Evolutionary conservation across 2,113 vertebrate species (phyloP).

Genomic region (Naja naja): DNA sequence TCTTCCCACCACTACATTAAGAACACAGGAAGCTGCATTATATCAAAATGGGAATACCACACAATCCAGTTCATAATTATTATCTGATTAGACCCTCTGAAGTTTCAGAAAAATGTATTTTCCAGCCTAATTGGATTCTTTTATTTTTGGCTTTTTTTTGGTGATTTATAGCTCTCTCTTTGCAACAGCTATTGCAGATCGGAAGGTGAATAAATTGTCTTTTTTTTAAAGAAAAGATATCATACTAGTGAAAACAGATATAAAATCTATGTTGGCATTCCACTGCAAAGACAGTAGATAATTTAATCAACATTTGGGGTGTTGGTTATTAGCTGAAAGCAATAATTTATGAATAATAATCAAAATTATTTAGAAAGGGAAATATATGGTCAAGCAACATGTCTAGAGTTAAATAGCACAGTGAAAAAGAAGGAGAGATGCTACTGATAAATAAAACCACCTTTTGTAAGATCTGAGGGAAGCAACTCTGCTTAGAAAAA

Average conservation of each 20-base stretch:
- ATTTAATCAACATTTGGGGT: neutral
- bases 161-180: neutral
- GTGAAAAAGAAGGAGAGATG: neutral
- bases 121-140: neutral
- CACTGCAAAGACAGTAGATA: neutral
- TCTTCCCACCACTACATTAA: neutral
- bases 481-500: neutral
- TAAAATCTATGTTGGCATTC: neutral
- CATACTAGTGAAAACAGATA: neutral
- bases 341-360: neutral
- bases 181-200: neutral
- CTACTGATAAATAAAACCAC: slow-evolving; percentile 7
- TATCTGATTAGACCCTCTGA: neutral
- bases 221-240: neutral
- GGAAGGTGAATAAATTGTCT: neutral
- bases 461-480: neutral
- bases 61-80: neutral
- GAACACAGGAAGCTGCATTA: neutral
- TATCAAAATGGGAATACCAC: neutral
- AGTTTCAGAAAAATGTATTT: neutral
- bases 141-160: neutral
- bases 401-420: neutral
- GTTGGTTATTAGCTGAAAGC: neutral
- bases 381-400: neutral
- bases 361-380: neutral